Evolutionary conservation across 2,797 vertebrate species (phyloP).

Genomic region (Cetoscarus ocellatus): DNA sequence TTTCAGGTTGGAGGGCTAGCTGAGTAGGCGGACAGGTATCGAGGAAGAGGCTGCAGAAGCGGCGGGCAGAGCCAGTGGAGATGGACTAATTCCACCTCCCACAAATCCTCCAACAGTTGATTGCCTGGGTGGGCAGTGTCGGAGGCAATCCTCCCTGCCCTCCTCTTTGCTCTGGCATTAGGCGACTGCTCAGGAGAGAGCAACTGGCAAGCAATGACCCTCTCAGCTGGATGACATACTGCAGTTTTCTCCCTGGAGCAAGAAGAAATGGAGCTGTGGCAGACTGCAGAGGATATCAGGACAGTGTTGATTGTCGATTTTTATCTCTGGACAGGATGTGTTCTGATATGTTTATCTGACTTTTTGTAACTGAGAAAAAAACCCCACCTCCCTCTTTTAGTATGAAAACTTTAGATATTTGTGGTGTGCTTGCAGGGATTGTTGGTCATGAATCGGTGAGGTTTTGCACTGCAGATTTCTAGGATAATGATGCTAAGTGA

Average conservation of each 20-base stretch:
- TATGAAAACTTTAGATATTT: slow-evolving; percentile 2
- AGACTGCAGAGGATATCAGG: slow-evolving; percentile 60
- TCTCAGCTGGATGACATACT: slow-evolving; percentile 76
- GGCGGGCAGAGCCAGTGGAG: slow-evolving; percentile 68
- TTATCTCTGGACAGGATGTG: slow-evolving; percentile 54
- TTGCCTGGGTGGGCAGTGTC: slow-evolving; percentile 81
- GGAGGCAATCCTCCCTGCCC: slow-evolving; percentile 77
- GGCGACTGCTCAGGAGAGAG: slow-evolving; percentile 77
- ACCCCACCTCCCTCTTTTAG: background rate
- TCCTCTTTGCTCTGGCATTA: slow-evolving; percentile 78
- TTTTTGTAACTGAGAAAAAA: slow-evolving; percentile 36
- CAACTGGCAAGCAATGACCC: slow-evolving; percentile 78
- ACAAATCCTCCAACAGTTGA: slow-evolving; percentile 82
- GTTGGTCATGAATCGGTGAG: slow-evolving; percentile 7
- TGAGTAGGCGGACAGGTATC: slow-evolving; percentile 76
- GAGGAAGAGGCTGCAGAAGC: slow-evolving; percentile 68
- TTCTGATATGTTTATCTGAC: slow-evolving; percentile 54
- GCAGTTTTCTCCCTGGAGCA: slow-evolving; percentile 64
- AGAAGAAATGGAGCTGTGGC: slow-evolving; percentile 67
- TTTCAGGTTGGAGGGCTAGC: slow-evolving; percentile 67
- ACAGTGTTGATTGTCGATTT: slow-evolving; percentile 60
- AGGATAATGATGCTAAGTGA: background rate
- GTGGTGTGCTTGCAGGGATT: slow-evolving; percentile 6
- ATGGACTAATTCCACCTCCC: slow-evolving; percentile 78
- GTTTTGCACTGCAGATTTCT: slow-evolving; percentile 22